These are phyloP conservation scores for Latrodectus hesperus DNA, from an alignment of 2,888 invertebrate species.

Conservation along the genomic window DNA sequence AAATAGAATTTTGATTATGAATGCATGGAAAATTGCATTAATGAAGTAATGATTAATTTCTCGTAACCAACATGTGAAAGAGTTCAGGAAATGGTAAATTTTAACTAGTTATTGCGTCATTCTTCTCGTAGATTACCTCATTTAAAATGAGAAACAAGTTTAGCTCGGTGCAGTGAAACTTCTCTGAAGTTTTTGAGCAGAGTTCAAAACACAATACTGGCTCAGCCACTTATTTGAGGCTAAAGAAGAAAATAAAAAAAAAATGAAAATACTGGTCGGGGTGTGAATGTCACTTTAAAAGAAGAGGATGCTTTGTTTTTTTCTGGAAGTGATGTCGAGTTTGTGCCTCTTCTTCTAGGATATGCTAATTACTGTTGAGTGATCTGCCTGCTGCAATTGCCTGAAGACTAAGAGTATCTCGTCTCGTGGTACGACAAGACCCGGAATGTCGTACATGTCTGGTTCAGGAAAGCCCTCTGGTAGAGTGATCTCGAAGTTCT, in stretches of 20 bases:
- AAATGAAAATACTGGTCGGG: not conserved
- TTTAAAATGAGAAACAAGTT: too few species aligned
- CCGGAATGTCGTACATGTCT: conserved; percentile 63
- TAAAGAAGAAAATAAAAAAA: not conserved
- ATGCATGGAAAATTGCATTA: too few species aligned
- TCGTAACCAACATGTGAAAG: too few species aligned
- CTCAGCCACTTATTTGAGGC: too few species aligned
- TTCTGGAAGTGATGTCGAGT: not conserved
- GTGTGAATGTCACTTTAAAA: not conserved
- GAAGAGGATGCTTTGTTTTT: not conserved
- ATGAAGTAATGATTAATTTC: too few species aligned
- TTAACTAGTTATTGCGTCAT: too few species aligned
- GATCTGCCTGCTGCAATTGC: conserved; percentile 6
- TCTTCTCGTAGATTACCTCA: too few species aligned
- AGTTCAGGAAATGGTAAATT: too few species aligned
- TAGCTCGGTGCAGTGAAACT: too few species aligned
- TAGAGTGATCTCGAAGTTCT: conserved; percentile 80
- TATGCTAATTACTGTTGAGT: conserved; percentile 28
- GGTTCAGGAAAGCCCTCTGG: conserved; percentile 78
- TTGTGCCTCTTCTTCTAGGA: conserved; percentile 8
- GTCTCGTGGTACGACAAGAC: conserved; percentile 49
- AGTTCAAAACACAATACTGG: too few species aligned
- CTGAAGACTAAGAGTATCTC: conserved; percentile 63
- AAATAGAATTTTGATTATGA: too few species aligned
- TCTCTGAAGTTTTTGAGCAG: too few species aligned